Evolutionary conservation across 1,140 invertebrate genomes (phyloP), one percentile per base, ranked within the genome.

Genomic region (Temnothorax curvispinosus): DNA sequence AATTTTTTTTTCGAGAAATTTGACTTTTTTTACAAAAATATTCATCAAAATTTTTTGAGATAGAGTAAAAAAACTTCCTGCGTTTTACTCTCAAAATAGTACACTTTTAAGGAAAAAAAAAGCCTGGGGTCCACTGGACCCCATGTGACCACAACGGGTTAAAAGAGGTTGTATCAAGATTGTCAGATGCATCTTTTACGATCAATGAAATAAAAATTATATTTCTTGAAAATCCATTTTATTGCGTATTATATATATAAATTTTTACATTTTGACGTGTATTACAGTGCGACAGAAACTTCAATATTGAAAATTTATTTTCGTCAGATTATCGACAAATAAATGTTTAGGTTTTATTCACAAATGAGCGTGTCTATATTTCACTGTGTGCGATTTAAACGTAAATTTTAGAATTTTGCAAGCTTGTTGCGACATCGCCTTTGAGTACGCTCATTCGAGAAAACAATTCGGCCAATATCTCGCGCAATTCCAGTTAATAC

Each of bases 371-470:
- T 27, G 13, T 74, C n/a, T 60, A 69, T 74, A n/a, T 87, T 21
- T 27, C 15, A 65, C 6, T 15, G 21, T 27, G 15, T 80, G 3
- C 8, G 7, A 84, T 81, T 21, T 18, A 27, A 81, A 27, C 27
- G 27, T 27, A 27, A 27, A 72, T 74, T 94, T 94, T 54, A 98
- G 97, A 62, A 96, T 99, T 21, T 98, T 99, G 97, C 99, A 99
- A 95, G 98, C 99, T 13, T 97, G 97, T 88, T 98, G 99, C 94
- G 99, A 99, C 95, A 95, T 98, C 3, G 97, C 99, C 0, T 99
- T 99, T 94, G 96, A 99, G 32, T 99, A 99, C 96, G 99, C 99
- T 1, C 99, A 99, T 94, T 96, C 97, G 3, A 96, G 99, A 88
- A 98, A 99, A 95, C 98, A 99, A 93, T 99, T 99, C 96, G 97